A percentile compares a stretch with the other conserved stretches of the same genome.
These are phyloP conservation scores for Pristionchus arcanus DNA, from an alignment of 2,888 invertebrate genomes.

Conservation along the genomic window DNA sequence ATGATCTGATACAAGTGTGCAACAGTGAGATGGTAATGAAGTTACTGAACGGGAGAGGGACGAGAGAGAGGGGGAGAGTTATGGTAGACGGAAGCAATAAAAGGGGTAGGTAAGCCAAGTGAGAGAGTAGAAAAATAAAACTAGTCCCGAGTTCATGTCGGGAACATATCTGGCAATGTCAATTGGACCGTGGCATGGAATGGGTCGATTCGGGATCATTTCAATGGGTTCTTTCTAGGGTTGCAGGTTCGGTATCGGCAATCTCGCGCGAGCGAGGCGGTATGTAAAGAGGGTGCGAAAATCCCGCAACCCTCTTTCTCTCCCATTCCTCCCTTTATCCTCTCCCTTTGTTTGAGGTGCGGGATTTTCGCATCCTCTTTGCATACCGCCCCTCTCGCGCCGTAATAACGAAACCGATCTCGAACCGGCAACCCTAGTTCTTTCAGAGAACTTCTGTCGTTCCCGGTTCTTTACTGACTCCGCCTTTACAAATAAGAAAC, in stretches of 20 bases:
- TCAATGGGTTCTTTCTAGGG: not conserved
- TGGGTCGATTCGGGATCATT: not conserved
- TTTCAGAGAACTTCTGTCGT: no score
- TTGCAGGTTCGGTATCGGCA: no score
- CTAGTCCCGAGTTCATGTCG: not conserved
- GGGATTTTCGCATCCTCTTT: no score
- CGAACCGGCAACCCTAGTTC: no score
- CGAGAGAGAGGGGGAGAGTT: not conserved
- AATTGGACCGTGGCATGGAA: not conserved
- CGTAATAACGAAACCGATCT: no score
- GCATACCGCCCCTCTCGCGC: no score
- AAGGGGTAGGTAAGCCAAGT: slow-evolving; percentile 7
- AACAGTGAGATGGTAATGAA: slow-evolving; percentile 18
- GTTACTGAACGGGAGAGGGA: not conserved
- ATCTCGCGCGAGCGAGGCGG: no score
- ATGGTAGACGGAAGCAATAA: not conserved
- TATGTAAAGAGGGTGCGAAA: no score
- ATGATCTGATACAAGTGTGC: not conserved
- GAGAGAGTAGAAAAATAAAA: not conserved
- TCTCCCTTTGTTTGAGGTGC: no score
- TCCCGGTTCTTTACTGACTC: not conserved
- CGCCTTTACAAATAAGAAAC: not conserved
- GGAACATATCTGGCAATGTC: slow-evolving; percentile 10
- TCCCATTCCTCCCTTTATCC: no score
- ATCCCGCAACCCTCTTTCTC: no score